A percentile compares a stretch with the other conserved stretches of the same genome.
phyloP scores from a whole-genome alignment of 2,888 invertebrate genomes.

The Dasypolia templi region DNA sequence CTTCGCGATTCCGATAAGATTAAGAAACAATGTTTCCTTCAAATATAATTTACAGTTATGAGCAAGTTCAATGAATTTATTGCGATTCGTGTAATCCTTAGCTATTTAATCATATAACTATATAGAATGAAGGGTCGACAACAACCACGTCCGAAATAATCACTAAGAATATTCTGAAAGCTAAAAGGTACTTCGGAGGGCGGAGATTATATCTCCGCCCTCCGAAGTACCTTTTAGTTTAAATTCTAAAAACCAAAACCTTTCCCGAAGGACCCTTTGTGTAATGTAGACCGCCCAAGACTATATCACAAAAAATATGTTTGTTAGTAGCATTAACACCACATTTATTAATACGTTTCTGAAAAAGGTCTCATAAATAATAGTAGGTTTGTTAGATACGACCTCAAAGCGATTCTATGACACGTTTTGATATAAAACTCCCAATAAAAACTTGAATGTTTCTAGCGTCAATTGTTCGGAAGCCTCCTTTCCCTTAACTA shows the following conservation, averaged over 20 bases:
- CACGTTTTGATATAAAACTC: neutral
- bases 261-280: conserved; percentile 33
- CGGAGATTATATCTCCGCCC: neutral
- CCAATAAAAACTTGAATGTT: too few species aligned
- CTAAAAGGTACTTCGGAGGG: too few species aligned
- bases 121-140: neutral
- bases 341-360: conserved; percentile 5
- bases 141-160: too few species aligned
- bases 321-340: neutral
- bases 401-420: neutral
- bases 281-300: neutral
- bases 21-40: conserved; percentile 64
- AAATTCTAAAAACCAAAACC: neutral
- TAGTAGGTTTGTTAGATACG: neutral
- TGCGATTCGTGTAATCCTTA: conserved; percentile 12
- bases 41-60: conserved; percentile 53
- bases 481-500: neutral
- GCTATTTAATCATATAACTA: conserved; percentile 16
- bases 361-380: conserved; percentile 2
- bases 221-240: neutral
- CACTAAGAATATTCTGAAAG: too few species aligned
- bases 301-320: neutral
- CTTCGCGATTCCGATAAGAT: conserved; percentile 72
- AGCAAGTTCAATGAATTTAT: conserved; percentile 43
- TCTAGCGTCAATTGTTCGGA: neutral